Conservation (phyloP, 2,888 invertebrate genomes). For the Lochmaea capreae region DNA sequence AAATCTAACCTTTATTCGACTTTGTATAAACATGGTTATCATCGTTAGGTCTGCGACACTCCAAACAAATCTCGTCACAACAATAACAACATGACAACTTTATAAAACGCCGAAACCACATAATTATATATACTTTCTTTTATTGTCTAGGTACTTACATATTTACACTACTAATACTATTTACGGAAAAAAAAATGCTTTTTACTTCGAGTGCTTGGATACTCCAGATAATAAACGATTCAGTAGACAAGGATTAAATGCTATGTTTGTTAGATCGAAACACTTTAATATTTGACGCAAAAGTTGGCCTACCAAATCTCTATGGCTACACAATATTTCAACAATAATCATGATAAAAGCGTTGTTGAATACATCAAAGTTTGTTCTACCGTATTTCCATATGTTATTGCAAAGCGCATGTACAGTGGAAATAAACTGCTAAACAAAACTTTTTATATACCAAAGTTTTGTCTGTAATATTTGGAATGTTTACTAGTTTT, state of each 20-base stretch:
- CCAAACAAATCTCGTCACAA: neutral
- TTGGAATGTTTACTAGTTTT: no score
- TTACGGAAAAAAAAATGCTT: neutral
- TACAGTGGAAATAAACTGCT: no score
- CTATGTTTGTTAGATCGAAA: neutral
- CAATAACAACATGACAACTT: neutral
- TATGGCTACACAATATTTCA: neutral
- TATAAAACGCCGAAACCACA: neutral
- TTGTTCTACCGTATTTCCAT: no score
- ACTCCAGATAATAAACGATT: conserved; percentile 15
- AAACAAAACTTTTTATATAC: no score
- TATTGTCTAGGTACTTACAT: neutral
- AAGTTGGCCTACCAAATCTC: neutral
- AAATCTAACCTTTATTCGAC: neutral
- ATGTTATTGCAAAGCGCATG: no score
- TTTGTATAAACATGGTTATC: neutral
- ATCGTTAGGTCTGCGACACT: neutral
- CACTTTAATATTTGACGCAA: neutral
- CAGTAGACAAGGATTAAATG: neutral
- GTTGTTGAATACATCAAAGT: no score
- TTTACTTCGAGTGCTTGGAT: neutral
- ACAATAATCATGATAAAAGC: no score
- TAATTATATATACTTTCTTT: neutral
- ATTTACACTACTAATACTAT: conserved; percentile 18
- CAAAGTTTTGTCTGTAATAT: no score